Evolutionary conservation across 2,113 vertebrate genomes (phyloP).

Genomic region (Anarhynchus alexandrinus): DNA sequence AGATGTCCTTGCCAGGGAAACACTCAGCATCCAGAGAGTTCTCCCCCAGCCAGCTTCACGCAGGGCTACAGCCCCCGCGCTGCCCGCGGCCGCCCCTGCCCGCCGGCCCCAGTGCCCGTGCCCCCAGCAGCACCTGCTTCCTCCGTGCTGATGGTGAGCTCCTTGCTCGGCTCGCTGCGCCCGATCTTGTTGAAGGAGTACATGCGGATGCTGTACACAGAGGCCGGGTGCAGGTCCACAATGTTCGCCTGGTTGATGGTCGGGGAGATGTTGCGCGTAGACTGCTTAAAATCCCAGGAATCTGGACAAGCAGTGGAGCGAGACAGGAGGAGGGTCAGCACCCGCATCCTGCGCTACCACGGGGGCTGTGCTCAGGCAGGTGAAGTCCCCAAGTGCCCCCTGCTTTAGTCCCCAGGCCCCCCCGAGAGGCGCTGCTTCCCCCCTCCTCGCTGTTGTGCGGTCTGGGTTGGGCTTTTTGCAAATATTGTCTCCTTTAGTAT

Average conservation of each 20-base stretch:
- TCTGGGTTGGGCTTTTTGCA: not conserved
- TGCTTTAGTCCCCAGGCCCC: rapidly evolving
- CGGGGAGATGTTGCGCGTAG: conserved; percentile 95
- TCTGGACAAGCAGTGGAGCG: conserved; percentile 61
- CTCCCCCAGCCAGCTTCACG: not conserved
- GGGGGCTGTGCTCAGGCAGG: not conserved
- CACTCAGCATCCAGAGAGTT: rapidly evolving
- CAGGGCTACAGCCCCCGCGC: rapidly evolving
- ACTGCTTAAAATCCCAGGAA: conserved; percentile 95
- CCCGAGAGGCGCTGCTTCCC: not conserved
- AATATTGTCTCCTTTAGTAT: conserved; percentile 64
- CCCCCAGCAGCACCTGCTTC: conserved; percentile 82
- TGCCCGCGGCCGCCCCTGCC: not conserved
- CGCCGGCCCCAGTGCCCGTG: rapidly evolving
- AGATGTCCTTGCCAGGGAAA: rapidly evolving
- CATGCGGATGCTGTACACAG: conserved; percentile 97
- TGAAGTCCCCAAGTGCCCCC: not conserved
- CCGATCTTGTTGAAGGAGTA: conserved; percentile 97
- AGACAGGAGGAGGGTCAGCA: not conserved
- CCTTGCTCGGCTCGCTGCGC: conserved; percentile 95
- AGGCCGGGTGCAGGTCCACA: conserved; percentile 93
- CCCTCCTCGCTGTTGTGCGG: rapidly evolving
- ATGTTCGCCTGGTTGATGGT: conserved; percentile 99
- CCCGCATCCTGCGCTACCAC: rapidly evolving
- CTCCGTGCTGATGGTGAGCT: conserved; percentile 94